Evolutionary conservation across 2,888 invertebrate species (phyloP).

Genomic region (Rhamnusium bicolor): DNA sequence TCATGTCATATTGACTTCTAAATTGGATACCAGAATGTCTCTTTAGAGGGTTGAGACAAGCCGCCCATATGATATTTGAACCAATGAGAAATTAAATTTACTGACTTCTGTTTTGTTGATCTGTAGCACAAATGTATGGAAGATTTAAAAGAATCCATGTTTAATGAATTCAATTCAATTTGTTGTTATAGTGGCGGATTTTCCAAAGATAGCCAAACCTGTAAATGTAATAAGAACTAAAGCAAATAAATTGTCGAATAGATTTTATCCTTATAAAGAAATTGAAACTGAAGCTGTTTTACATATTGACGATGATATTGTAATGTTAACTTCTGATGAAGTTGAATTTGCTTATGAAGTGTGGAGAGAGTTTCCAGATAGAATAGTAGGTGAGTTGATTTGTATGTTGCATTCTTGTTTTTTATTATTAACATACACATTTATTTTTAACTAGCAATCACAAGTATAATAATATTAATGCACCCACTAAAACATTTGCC

Average conservation of each 20-base stretch:
- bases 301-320: conserved; percentile 96
- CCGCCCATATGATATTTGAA: too few species aligned
- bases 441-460: too few species aligned
- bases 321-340: conserved; percentile 96
- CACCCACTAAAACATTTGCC: too few species aligned
- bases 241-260: conserved; percentile 94
- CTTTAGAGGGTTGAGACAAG: too few species aligned
- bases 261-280: conserved; percentile 96
- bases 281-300: conserved; percentile 97
- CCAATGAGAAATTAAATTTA: too few species aligned
- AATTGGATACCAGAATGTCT: too few species aligned
- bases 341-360: conserved; percentile 95
- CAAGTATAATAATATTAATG: too few species aligned
- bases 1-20: too few species aligned
- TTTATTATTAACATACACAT: too few species aligned
- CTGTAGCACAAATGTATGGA: too few species aligned
- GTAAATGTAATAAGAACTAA: conserved; percentile 92
- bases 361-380: conserved; percentile 97
- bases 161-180: conserved; percentile 29
- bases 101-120: too few species aligned
- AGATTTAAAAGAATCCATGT: conserved; percentile 29
- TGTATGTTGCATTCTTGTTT: too few species aligned
- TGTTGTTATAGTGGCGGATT: conserved; percentile 79
- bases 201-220: conserved; percentile 92
- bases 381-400: conserved; percentile 79